phyloP scores from a whole-genome alignment of 2,113 vertebrate genomes.

The Oostethus manadensis region DNA sequence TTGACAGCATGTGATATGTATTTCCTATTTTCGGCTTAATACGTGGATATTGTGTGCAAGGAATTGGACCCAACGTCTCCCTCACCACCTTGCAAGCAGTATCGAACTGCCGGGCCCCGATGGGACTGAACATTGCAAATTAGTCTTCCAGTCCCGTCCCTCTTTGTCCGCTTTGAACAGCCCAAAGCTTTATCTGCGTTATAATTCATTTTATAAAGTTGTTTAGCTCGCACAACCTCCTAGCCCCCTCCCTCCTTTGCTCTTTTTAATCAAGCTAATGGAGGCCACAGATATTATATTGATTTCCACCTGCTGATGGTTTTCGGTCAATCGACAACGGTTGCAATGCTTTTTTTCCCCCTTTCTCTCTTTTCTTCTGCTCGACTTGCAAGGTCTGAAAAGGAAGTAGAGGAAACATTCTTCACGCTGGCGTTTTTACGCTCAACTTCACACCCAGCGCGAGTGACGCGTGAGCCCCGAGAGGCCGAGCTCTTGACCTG shows the following conservation, averaged over 20 bases:
- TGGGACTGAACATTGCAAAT: neutral
- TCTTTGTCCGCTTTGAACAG: slow-evolving; percentile 63
- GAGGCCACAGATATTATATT: slow-evolving; percentile 85
- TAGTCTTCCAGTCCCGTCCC: slow-evolving; percentile 29
- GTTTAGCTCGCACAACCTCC: slow-evolving; percentile 73
- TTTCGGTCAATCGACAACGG: slow-evolving; percentile 73
- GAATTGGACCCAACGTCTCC: too few relatives aligned
- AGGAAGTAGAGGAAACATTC: slow-evolving; percentile 63
- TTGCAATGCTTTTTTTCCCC: slow-evolving; percentile 53
- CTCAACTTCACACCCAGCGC: slow-evolving; percentile 73
- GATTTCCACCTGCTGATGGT: slow-evolving; percentile 74
- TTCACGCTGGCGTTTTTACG: slow-evolving; percentile 61
- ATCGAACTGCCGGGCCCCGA: neutral
- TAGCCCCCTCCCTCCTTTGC: slow-evolving; percentile 52
- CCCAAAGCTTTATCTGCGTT: slow-evolving; percentile 71
- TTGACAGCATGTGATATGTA: too few relatives aligned
- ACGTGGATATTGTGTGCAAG: too few relatives aligned
- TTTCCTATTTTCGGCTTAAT: too few relatives aligned
- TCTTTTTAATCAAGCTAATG: slow-evolving; percentile 90
- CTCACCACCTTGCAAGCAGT: neutral
- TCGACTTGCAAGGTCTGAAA: slow-evolving; percentile 32
- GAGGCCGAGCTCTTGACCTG: slow-evolving; percentile 81
- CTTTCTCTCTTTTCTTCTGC: slow-evolving; percentile 11
- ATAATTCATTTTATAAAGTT: slow-evolving; percentile 87
- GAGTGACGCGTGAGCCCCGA: slow-evolving; percentile 79